These are phyloP conservation scores for Alligator sinensis DNA, from an alignment of 2,113 vertebrate genomes.

Conservation along the genomic window DNA sequence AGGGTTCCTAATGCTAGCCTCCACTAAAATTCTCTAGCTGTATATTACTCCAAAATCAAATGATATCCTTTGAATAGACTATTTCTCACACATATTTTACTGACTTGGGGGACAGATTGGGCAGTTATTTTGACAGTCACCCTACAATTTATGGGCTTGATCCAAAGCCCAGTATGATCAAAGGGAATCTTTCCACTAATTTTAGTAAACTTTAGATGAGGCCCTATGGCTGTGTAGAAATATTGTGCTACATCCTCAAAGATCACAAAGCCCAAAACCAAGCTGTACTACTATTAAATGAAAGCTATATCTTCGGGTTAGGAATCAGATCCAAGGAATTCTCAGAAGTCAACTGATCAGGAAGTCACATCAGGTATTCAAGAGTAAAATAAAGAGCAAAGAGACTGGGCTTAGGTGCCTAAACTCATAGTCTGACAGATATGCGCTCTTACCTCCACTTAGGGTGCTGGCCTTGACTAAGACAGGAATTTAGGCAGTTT, in stretches of 20 bases:
- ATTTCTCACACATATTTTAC: neutral
- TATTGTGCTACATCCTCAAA: neutral
- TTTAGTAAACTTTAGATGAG: neutral
- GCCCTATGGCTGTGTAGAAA: neutral
- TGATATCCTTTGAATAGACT: neutral
- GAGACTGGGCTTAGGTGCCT: no score
- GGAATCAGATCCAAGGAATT: no score
- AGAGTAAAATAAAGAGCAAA: no score
- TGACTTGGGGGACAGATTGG: neutral
- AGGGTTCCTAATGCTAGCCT: neutral
- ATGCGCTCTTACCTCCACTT: no score
- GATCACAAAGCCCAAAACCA: no score
- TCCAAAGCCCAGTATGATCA: accelerated
- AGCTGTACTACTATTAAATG: no score
- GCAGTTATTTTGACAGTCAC: neutral
- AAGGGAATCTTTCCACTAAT: neutral
- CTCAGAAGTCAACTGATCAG: no score
- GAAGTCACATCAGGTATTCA: no score
- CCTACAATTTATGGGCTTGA: neutral
- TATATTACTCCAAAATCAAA: neutral
- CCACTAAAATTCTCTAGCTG: neutral
- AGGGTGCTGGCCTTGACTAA: no score
- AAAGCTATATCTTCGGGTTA: no score
- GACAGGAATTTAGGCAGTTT: no score
- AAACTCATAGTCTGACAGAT: no score